Conservation (phyloP, 2,797 vertebrate species). For the Eidolon dupreanum region DNA sequence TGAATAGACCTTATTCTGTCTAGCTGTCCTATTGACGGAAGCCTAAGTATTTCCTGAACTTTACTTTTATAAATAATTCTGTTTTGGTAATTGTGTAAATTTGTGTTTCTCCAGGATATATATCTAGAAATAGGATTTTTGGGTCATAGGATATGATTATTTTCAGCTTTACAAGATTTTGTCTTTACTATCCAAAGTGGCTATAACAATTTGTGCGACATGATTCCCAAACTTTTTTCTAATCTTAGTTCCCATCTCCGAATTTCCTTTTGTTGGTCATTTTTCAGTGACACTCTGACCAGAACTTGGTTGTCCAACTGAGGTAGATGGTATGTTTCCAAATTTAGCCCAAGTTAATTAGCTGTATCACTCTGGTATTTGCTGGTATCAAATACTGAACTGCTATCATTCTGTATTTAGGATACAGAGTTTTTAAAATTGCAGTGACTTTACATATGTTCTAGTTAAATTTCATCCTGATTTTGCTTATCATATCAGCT, state of each 20-base stretch:
- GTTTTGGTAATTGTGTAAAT: constrained; percentile 26
- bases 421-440: constrained; percentile 13
- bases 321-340: constrained; percentile 9
- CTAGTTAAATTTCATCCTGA: constrained; percentile 30
- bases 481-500: constrained; percentile 39
- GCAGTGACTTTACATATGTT: background rate
- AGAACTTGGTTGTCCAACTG: background rate
- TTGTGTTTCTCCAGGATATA: constrained; percentile 1
- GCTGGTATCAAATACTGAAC: constrained; percentile 44
- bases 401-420: background rate
- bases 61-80: constrained; percentile 40
- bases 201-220: background rate
- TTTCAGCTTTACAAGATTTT: constrained; percentile 36
- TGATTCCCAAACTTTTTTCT: constrained; percentile 31
- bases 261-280: constrained; percentile 12
- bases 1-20: constrained; percentile 33
- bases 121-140: constrained; percentile 32
- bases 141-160: background rate
- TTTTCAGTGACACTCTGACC: background rate
- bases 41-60: constrained; percentile 42
- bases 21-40: background rate
- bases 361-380: constrained; percentile 11
- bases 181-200: constrained; percentile 11
- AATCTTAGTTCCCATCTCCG: background rate
- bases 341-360: constrained; percentile 11